Evolutionary conservation across 2,113 vertebrate genomes (phyloP).

Genomic region (Erpornis zantholeuca): DNA sequence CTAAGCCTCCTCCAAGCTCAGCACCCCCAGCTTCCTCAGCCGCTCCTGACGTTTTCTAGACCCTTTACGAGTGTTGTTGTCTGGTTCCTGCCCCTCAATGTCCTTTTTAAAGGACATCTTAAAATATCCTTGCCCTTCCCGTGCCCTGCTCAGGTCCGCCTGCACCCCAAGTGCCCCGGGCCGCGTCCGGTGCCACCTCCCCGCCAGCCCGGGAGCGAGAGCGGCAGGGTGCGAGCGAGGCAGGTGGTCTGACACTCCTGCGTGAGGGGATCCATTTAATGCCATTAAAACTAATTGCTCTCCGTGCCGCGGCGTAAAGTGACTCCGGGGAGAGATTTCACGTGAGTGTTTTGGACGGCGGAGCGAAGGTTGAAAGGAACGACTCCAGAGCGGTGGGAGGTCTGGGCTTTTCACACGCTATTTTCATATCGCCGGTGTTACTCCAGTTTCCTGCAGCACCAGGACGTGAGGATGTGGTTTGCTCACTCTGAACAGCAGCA

Average conservation of each 20-base stretch:
- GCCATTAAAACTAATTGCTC: constrained; percentile 27
- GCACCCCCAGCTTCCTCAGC: neutral
- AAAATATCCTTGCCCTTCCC: rapidly evolving
- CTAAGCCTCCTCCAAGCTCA: neutral
- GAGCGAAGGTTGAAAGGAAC: neutral
- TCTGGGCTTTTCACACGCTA: neutral
- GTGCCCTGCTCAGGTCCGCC: neutral
- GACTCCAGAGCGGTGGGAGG: constrained; percentile 9
- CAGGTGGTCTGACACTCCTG: neutral
- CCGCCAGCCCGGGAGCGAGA: neutral
- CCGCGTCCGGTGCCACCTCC: neutral
- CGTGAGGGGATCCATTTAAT: neutral
- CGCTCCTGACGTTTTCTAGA: no score
- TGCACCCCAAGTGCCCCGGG: neutral
- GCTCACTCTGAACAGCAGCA: neutral
- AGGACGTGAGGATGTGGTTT: constrained; percentile 50
- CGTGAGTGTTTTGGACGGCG: neutral
- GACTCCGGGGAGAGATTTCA: constrained; percentile 11
- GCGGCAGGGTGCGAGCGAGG: neutral
- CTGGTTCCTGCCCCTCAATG: neutral
- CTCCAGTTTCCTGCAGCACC: neutral
- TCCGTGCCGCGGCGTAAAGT: neutral
- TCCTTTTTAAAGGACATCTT: neutral
- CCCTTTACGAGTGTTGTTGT: neutral
- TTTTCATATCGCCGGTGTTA: neutral